Base-by-base conservation (phyloP, 2,797 vertebrate species). In the Serranus cabrilla region DNA sequence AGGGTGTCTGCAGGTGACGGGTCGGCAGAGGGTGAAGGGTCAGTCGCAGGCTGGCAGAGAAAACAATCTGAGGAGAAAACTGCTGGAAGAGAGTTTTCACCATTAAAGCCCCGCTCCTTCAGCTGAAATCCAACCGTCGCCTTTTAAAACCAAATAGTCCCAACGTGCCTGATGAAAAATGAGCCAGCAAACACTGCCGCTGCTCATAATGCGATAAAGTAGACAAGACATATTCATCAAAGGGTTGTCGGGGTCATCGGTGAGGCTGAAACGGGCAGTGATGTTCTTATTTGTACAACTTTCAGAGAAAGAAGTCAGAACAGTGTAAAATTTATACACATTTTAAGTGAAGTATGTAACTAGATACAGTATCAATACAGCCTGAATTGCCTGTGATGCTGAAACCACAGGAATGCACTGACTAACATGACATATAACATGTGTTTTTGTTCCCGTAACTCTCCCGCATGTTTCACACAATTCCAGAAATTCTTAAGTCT, bases 1-100 rank as follows among this genome's bases (percentile, higher is more conserved):
- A 84, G 87, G 83, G 86, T 84, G 91, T 91, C 90, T 93, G 89
- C 92, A 93, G 93, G 93, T 94, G 90, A 95, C 43, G 40, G 94
- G 92, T 95, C 92, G 71, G 68, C 9, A 2, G 76, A 71, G 89
- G 94, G 94, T 93, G 83, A 94, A 54, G 83, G 83, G 79, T 86
- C 66, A 56, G 52, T 54, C 45, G 23, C 55, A 55, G 85, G 87
- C 81, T 79, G 80, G 67, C 50, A 56, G 65, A 81, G 74, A 60
- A 59, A 55, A 60, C 66, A 74, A 43, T 18, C 31, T 58, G 40
- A 13, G 50, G 50, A 34, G 64, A 66, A 46, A 47, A 43, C 23
- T 31, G 63, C 43, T n/a, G 47, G 45, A 51, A 20, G 17, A 66
- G 21, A 55, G 10, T 17, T 67, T 71, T 71, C 47, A 27, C 50